Evolutionary conservation across 1,140 invertebrate species (phyloP).

Genomic region (Drosophila auraria): DNA sequence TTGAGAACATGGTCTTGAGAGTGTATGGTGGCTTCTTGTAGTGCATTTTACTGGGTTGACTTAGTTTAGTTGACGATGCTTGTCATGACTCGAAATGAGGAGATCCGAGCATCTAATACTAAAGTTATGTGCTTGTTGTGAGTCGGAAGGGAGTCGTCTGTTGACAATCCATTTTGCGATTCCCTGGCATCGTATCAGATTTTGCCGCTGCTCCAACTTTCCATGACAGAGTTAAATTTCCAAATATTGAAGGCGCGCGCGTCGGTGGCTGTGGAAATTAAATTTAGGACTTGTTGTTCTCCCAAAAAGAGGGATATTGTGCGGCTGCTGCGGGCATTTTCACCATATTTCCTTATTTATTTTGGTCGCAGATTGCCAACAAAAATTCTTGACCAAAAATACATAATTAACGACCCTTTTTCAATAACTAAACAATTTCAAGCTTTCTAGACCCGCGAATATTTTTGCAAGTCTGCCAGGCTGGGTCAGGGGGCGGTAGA

Average conservation of each 20-base stretch:
- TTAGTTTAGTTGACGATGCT: constrained; percentile 22
- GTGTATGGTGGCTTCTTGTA: constrained; percentile 1
- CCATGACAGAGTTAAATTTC: constrained; percentile 5
- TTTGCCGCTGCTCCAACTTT: constrained; percentile 1
- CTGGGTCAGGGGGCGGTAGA: neutral
- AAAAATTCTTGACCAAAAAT: constrained; percentile 39
- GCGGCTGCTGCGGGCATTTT: constrained; percentile 19
- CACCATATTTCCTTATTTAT: constrained; percentile 31
- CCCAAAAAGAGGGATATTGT: constrained; percentile 1
- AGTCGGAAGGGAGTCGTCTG: constrained; percentile 14
- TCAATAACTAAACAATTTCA: constrained; percentile 60
- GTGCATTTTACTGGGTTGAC: constrained; percentile 42
- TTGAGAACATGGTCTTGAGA: constrained; percentile 8
- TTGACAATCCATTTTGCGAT: constrained; percentile 44
- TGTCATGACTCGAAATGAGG: constrained; percentile 12
- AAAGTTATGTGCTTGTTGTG: constrained; percentile 47
- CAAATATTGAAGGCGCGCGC: constrained; percentile 23
- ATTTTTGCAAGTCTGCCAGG: constrained; percentile 35
- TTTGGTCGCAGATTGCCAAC: constrained; percentile 24
- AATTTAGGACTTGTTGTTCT: constrained; percentile 27
- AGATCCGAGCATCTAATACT: constrained; percentile 33
- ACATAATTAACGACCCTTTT: constrained; percentile 53
- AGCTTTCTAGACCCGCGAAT: constrained; percentile 29
- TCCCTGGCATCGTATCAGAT: constrained; percentile 6
- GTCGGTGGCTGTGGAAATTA: constrained; percentile 20